These are phyloP conservation scores for Lacerta bilineata DNA, from an alignment of 2,797 vertebrate species.

Conservation along the genomic window DNA sequence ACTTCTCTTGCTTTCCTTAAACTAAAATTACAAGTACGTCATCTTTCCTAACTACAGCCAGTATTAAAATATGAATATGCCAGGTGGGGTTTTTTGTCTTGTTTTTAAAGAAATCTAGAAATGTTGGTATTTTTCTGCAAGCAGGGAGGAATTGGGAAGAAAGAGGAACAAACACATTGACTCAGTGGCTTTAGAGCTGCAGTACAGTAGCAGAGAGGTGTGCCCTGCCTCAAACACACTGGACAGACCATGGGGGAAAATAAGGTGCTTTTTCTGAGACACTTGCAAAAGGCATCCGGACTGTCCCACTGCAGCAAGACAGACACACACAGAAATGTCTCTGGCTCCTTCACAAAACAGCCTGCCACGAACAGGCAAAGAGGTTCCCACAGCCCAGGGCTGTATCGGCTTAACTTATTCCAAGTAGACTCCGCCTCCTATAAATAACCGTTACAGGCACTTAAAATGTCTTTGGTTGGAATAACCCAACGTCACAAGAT, in stretches of 20 bases:
- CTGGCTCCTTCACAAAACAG: constrained; percentile 37
- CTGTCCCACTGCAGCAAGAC: constrained; percentile 60
- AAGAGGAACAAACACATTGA: constrained; percentile 67
- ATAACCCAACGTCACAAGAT: constrained; percentile 96
- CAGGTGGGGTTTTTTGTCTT: not conserved
- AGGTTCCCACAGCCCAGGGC: constrained; percentile 50
- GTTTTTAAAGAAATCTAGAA: constrained; percentile 56
- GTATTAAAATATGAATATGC: constrained; percentile 77
- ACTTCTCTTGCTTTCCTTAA: constrained; percentile 61
- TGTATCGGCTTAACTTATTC: constrained; percentile 79
- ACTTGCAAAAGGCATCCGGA: constrained; percentile 63
- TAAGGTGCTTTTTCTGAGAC: constrained; percentile 59
- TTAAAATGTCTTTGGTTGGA: constrained; percentile 99
- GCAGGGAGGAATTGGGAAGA: constrained; percentile 74
- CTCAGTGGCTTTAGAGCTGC: constrained; percentile 78
- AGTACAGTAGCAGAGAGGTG: constrained; percentile 73
- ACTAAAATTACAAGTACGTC: constrained; percentile 75
- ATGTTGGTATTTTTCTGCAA: constrained; percentile 77
- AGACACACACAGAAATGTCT: constrained; percentile 17
- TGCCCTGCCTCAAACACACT: constrained; percentile 73
- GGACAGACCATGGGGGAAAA: constrained; percentile 65
- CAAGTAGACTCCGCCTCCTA: constrained; percentile 87
- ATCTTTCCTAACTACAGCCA: constrained; percentile 74
- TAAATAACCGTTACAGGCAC: constrained; percentile 99
- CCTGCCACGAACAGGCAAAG: constrained; percentile 60